A percentile compares a stretch with the other conserved stretches of the same genome.
Conservation (phyloP, 2,888 invertebrate species). For the Ophioninae sp. region DNA sequence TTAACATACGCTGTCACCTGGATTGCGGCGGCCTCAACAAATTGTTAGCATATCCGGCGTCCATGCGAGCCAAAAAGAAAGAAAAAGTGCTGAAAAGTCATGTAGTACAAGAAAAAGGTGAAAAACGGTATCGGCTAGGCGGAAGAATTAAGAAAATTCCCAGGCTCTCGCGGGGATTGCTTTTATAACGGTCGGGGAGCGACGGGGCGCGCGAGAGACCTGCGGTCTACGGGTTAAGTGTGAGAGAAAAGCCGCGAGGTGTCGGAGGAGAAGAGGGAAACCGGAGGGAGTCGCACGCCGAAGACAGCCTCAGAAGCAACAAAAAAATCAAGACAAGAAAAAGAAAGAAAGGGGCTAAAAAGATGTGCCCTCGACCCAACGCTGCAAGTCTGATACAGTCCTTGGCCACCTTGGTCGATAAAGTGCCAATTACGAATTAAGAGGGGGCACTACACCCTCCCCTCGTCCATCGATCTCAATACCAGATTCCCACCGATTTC, state of each 20-base stretch:
- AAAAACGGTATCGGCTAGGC: conserved; percentile 26
- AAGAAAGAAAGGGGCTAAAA: conserved; percentile 1
- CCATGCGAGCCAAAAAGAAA: neutral
- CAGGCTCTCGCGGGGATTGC: conserved; percentile 51
- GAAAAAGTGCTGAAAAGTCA: neutral
- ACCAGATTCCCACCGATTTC: too few species aligned
- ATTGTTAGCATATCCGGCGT: conserved; percentile 15
- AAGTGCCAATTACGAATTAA: neutral
- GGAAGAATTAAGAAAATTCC: conserved; percentile 61
- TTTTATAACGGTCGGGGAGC: conserved; percentile 41
- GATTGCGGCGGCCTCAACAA: neutral
- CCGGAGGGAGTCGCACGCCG: conserved; percentile 45
- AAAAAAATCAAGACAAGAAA: conserved; percentile 9
- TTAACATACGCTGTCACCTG: neutral
- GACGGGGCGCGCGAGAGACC: conserved; percentile 38
- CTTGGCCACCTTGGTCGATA: neutral
- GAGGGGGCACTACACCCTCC: too few species aligned
- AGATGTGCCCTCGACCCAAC: neutral
- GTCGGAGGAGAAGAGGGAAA: conserved; percentile 57
- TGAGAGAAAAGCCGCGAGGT: conserved; percentile 64
- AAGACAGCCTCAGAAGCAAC: neutral
- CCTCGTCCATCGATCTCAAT: too few species aligned
- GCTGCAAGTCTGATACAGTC: neutral
- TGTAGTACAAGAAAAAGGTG: neutral
- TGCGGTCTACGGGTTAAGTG: conserved; percentile 60